These are phyloP conservation scores for Zapus hudsonius DNA, from an alignment of 2,113 vertebrate species.

Conservation along the genomic window DNA sequence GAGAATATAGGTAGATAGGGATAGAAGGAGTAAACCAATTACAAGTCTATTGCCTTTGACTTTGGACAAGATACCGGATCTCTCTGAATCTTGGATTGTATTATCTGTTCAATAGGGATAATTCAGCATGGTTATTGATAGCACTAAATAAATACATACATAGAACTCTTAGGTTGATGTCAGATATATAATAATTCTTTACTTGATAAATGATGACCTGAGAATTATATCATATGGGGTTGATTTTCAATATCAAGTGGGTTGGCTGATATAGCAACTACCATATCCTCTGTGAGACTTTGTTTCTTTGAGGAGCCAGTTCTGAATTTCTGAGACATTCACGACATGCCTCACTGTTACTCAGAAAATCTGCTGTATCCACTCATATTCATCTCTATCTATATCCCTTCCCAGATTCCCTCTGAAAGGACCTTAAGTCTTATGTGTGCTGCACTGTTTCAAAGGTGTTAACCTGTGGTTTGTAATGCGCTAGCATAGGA, in stretches of 20 bases:
- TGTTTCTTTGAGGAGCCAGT: neutral
- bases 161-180: neutral
- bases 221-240: neutral
- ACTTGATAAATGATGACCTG: neutral
- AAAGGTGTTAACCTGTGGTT: too few species aligned
- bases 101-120: neutral
- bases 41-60: neutral
- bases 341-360: neutral
- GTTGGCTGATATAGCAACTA: neutral
- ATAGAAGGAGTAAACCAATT: neutral
- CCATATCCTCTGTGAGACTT: neutral
- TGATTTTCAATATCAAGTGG: neutral
- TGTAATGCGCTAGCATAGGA: neutral
- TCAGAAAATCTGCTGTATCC: neutral
- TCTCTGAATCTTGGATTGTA: neutral
- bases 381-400: neutral
- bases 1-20: neutral
- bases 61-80: neutral
- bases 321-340: neutral
- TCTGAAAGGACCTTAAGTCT: neutral
- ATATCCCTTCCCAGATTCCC: neutral
- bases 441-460: neutral
- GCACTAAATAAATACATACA: neutral
- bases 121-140: neutral
- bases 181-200: neutral